phyloP scores from a whole-genome alignment of 2,797 vertebrate genomes.

The Neoniphon sammara region DNA sequence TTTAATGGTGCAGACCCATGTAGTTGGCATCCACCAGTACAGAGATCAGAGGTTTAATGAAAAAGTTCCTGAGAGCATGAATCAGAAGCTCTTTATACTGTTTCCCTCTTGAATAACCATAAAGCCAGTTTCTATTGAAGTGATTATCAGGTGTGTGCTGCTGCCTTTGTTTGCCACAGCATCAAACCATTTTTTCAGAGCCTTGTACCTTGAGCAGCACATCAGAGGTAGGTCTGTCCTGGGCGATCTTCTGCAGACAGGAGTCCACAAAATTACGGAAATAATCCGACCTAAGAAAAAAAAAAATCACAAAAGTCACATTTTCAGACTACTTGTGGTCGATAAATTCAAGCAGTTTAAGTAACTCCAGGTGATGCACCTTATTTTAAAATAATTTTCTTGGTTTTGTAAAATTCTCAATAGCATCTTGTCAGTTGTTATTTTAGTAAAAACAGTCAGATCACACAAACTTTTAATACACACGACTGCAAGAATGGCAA shows the following conservation, averaged over 20 bases:
- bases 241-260: slow-evolving; percentile 94
- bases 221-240: slow-evolving; percentile 94
- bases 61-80: too few species aligned
- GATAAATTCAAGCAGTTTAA: background rate
- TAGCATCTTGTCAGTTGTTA: too few species aligned
- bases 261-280: slow-evolving; percentile 96
- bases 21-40: too few species aligned
- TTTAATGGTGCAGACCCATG: too few species aligned
- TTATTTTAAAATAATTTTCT: too few species aligned
- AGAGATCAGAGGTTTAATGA: too few species aligned
- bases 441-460: too few species aligned
- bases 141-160: background rate
- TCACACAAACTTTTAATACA: too few species aligned
- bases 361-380: too few species aligned
- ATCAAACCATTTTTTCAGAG: slow-evolving; percentile 2
- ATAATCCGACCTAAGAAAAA: slow-evolving; percentile 89
- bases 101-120: background rate
- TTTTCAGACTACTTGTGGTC: background rate
- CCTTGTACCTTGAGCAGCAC: slow-evolving; percentile 91
- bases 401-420: too few species aligned
- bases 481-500: too few species aligned
- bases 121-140: slow-evolving; percentile 1
- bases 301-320: background rate
- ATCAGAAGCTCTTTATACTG: too few species aligned
- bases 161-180: background rate